Conservation (phyloP, 2,113 vertebrate species). For the Brachirus orientalis region DNA sequence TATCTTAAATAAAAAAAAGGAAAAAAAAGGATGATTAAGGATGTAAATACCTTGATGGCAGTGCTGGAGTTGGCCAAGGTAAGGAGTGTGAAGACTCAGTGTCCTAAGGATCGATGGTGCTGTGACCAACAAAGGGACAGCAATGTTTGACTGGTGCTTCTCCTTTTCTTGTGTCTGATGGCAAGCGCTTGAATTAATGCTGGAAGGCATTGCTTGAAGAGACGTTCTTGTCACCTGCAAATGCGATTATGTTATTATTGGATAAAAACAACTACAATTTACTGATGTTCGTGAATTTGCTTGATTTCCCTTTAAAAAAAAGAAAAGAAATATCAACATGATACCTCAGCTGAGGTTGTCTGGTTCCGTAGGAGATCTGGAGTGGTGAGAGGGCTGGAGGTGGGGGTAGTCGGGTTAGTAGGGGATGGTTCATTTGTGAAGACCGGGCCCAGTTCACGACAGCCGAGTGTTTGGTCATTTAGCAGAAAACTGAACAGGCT, state of each 20-base stretch:
- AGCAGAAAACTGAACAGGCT: neutral
- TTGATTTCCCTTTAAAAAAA: neutral
- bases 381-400: neutral
- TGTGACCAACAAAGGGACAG: neutral
- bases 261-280: neutral
- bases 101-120: slow-evolving; percentile 1
- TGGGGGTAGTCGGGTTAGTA: neutral
- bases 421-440: neutral
- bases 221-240: slow-evolving; percentile 10
- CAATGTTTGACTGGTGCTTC: neutral
- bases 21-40: too few relatives aligned
- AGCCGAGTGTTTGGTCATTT: neutral
- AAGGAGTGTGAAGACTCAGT: slow-evolving; percentile 34
- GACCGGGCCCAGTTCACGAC: neutral
- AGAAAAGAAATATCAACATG: too few relatives aligned
- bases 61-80: slow-evolving; percentile 18
- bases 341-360: neutral
- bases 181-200: neutral
- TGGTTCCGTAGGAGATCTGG: slow-evolving; percentile 40
- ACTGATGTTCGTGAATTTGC: neutral
- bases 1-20: too few relatives aligned
- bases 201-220: neutral
- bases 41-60: slow-evolving; percentile 34
- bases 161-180: neutral
- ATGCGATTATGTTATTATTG: neutral